Conservation (phyloP, 1,140 invertebrate genomes). For the Macrocentrus cingulum region DNA sequence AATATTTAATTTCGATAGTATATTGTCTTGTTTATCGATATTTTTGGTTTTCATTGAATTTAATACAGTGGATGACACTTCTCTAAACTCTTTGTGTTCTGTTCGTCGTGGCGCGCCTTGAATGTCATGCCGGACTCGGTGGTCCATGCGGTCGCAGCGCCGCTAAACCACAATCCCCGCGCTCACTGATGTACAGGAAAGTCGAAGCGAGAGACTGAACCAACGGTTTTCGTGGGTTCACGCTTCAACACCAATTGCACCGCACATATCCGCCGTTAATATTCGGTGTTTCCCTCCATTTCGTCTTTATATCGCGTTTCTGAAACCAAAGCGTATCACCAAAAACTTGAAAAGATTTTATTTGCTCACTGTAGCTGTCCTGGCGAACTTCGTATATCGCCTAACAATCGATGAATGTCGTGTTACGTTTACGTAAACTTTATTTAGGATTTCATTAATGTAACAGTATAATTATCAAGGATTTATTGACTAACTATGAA, state of each 20-base stretch:
- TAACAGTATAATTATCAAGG: too few species aligned
- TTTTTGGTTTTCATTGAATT: slow-evolving; percentile 7
- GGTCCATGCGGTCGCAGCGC: slow-evolving; percentile 24
- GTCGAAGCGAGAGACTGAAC: slow-evolving; percentile 5
- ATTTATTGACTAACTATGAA: too few species aligned
- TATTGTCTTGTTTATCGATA: too few species aligned
- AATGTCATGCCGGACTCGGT: slow-evolving; percentile 7
- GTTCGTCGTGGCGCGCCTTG: neutral
- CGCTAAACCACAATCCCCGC: slow-evolving; percentile 18
- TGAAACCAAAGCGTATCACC: too few species aligned
- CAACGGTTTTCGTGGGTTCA: slow-evolving; percentile 24
- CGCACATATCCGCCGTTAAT: slow-evolving; percentile 22
- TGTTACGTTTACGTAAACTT: too few species aligned
- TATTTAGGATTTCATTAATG: too few species aligned
- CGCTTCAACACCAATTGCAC: slow-evolving; percentile 20
- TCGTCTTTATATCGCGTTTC: neutral
- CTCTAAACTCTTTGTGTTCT: neutral
- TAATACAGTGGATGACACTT: too few species aligned
- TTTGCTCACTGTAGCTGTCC: too few species aligned
- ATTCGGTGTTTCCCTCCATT: slow-evolving; percentile 5
- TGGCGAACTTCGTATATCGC: too few species aligned
- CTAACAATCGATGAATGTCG: too few species aligned
- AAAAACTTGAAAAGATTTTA: too few species aligned
- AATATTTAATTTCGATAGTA: too few species aligned
- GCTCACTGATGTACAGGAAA: neutral